These are phyloP conservation scores for Oscheius sp. DNA, from an alignment of 2,888 invertebrate species.

Conservation along the genomic window DNA sequence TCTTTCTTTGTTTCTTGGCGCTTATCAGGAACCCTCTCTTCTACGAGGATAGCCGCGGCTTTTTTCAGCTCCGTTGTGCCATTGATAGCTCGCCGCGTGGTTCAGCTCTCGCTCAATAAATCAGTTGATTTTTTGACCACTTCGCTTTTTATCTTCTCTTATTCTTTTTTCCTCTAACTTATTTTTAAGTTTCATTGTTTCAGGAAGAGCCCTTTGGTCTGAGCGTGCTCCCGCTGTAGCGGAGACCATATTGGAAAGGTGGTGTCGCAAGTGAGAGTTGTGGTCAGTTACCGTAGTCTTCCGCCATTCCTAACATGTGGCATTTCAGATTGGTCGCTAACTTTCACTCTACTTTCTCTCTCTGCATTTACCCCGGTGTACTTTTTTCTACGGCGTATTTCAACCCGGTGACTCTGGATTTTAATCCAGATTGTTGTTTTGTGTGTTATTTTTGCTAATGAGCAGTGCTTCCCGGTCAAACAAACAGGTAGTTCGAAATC, in stretches of 20 bases:
- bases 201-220: background rate
- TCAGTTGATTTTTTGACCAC: background rate
- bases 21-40: constrained; percentile 22
- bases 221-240: constrained; percentile 30
- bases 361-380: constrained; percentile 38
- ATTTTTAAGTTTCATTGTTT: background rate
- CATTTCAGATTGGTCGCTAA: constrained; percentile 31
- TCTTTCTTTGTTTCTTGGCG: constrained; percentile 35
- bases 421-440: constrained; percentile 26
- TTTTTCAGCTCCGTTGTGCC: constrained; percentile 34
- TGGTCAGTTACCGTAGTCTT: constrained; percentile 8
- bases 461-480: constrained; percentile 56
- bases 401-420: constrained; percentile 38
- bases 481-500: constrained; percentile 44
- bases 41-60: constrained; percentile 32
- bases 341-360: constrained; percentile 23
- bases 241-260: constrained; percentile 29
- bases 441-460: constrained; percentile 42
- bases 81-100: constrained; percentile 31
- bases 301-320: background rate
- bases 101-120: background rate
- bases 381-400: constrained; percentile 36
- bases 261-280: constrained; percentile 24
- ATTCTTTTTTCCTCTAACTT: constrained; percentile 7
- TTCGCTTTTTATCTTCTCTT: constrained; percentile 3